Base-by-base conservation (phyloP, 2,888 invertebrate genomes). In the Drosophila hawaiiensis region DNA sequence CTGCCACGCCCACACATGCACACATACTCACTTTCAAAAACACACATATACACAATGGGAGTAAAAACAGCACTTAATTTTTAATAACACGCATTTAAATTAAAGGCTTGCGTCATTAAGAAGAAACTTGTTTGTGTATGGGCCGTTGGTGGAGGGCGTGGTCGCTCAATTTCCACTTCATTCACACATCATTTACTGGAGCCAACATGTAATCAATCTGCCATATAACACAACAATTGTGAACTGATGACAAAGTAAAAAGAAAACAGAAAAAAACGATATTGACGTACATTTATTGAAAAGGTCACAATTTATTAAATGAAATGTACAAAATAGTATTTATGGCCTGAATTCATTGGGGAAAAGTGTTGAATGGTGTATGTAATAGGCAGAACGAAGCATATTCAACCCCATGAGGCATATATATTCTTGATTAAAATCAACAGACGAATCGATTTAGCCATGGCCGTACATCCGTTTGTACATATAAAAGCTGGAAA, bases 31-130 rank as follows among this genome's bases (percentile, higher is more conserved):
- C 7, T 28, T 28, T 28, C 47, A 31, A 52, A 49, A 16, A 54
- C 65, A 41, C 19, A 39, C 16, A 25, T 10, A 50, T 16, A 37
- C 12, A 47, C 10, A 16, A 39, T 16, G 60, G 28, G 31, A 54
- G 56, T 49, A 43, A 41, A 55, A 70, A 72, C 66, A 55, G 60
- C 87, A 80, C 73, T 87, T 89, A 76, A 82, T 90, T 78, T 90
- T 87, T 89, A 90, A 90, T 84, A 90, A 90, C 86, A 74, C 65
- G 72, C 80, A 56, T 78, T 86, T 86, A 82, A 86, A 71, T 56
- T 64, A 66, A 71, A 75, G 64, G 65, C 55, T 65, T 47, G 25
- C 41, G 28, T 66, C 68, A 81, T 83, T 81, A 72, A 75, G 76
- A 72, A 75, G 68, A 67, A 67, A 68, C 14, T 62, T 53, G 28